Conservation (phyloP, 2,113 vertebrate species). For the Myotis davidii region DNA sequence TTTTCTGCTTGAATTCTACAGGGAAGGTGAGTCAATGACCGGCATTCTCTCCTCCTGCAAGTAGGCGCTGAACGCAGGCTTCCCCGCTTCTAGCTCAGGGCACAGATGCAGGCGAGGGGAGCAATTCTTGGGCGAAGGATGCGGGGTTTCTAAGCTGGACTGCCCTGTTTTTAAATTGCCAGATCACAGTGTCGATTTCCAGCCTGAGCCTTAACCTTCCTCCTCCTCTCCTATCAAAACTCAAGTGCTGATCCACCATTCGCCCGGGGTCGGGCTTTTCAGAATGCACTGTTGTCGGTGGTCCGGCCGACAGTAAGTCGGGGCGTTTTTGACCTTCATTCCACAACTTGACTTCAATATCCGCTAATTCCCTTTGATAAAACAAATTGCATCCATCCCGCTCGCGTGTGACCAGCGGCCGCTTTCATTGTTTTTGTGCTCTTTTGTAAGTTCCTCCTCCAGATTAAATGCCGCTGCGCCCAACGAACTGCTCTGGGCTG, state of each 20-base stretch:
- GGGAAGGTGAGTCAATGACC: background rate
- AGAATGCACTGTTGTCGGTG: background rate
- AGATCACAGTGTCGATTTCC: conserved; percentile 29
- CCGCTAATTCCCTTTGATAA: conserved; percentile 85
- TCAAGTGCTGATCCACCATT: background rate
- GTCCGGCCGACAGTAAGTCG: conserved; percentile 63
- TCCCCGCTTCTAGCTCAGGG: conserved; percentile 24
- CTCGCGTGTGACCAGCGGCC: conserved; percentile 82
- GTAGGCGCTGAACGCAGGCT: background rate
- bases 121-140: background rate
- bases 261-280: background rate
- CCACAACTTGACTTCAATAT: conserved; percentile 82
- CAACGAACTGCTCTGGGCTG: conserved; percentile 82
- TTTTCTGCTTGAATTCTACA: conserved; percentile 41
- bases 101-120: background rate
- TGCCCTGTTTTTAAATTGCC: conserved; percentile 46
- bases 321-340: conserved; percentile 79
- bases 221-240: background rate
- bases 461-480: conserved; percentile 89
- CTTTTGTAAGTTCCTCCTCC: conserved; percentile 83
- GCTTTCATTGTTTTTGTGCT: conserved; percentile 88
- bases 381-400: conserved; percentile 86
- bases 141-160: background rate
- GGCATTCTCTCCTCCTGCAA: conserved; percentile 29
- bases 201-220: background rate